phyloP scores from a whole-genome alignment of 2,888 invertebrate species.

The Ferdinandea cuprea region DNA sequence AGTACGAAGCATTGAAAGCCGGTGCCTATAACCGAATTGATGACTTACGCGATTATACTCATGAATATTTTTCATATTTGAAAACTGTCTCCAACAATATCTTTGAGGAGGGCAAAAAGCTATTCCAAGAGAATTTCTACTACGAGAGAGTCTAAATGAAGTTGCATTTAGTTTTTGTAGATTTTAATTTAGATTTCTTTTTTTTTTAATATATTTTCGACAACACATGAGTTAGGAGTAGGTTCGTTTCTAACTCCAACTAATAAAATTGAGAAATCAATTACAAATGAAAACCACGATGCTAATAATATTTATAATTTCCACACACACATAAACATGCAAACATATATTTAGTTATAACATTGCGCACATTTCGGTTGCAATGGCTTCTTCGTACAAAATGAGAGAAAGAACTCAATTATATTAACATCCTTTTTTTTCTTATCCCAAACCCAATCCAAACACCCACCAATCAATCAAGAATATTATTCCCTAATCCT shows the following conservation, averaged over 20 bases:
- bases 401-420: slow-evolving; percentile 75
- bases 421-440: slow-evolving; percentile 58
- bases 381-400: slow-evolving; percentile 72
- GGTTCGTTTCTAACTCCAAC: too few relatives aligned
- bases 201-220: slow-evolving; percentile 10
- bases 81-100: slow-evolving; percentile 85
- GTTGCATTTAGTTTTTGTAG: slow-evolving; percentile 52
- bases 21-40: slow-evolving; percentile 84
- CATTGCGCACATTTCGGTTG: slow-evolving; percentile 14
- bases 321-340: too few relatives aligned
- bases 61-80: slow-evolving; percentile 83
- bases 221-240: slow-evolving; percentile 11
- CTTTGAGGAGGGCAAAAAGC: slow-evolving; percentile 83
- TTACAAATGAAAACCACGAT: too few relatives aligned
- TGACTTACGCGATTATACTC: slow-evolving; percentile 83
- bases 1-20: slow-evolving; percentile 83
- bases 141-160: slow-evolving; percentile 78
- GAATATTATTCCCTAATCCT: slow-evolving; percentile 45
- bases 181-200: slow-evolving; percentile 44
- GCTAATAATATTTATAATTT: too few relatives aligned
- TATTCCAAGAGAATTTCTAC: slow-evolving; percentile 80
- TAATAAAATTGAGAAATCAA: too few relatives aligned
- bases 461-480: slow-evolving; percentile 46
- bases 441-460: too few relatives aligned
- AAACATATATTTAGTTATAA: too few relatives aligned